phyloP scores from a whole-genome alignment of 1,140 invertebrate genomes.

The Adelges cooleyi region DNA sequence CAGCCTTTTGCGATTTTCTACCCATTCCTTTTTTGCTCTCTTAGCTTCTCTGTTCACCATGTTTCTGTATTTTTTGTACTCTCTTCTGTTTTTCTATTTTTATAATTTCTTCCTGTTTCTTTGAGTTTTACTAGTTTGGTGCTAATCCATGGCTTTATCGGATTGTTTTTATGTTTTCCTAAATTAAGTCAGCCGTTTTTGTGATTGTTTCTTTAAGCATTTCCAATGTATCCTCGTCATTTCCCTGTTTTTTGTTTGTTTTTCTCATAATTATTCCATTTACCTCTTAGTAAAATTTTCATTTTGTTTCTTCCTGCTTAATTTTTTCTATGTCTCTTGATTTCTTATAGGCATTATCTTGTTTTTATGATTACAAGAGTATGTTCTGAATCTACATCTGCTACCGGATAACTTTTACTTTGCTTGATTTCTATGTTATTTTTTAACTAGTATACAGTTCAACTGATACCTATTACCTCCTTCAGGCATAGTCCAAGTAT shows the following conservation, averaged over 20 bases:
- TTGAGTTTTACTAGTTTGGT: background rate
- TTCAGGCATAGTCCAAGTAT: conserved; percentile 4
- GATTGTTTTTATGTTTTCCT: background rate
- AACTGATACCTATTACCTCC: background rate
- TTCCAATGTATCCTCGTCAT: background rate
- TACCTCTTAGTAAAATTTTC: conserved; percentile 24
- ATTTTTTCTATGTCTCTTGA: conserved; percentile 13
- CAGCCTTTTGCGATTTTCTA: background rate
- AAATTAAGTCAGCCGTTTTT: background rate
- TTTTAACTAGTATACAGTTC: background rate
- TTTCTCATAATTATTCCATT: conserved; percentile 13
- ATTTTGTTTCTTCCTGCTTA: conserved; percentile 2
- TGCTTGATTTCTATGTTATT: conserved; percentile 20
- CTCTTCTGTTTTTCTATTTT: background rate
- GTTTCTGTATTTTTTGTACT: conserved; percentile 12
- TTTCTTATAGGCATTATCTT: conserved; percentile 23
- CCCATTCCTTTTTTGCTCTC: background rate
- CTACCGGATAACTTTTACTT: conserved; percentile 10
- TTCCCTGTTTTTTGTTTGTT: background rate
- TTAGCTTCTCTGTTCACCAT: conserved; percentile 1
- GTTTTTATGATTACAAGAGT: conserved; percentile 4
- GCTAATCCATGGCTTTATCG: background rate
- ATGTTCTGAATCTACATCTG: conserved; percentile 11
- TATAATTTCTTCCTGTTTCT: background rate
- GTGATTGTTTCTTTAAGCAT: background rate